A percentile compares a stretch with the other conserved stretches of the same genome.
Conservation (phyloP, 2,113 vertebrate species). For the Bos taurus region ARS-UCD2.0 NC_037343.1:4125001-4125500, state of each 20-base stretch:
- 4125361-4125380: neutral
- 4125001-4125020: constrained; percentile 57
- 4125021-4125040: constrained; percentile 46
- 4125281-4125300: constrained; percentile 8
- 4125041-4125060: constrained; percentile 68
- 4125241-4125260: neutral
- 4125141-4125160: neutral
- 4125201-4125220: neutral
- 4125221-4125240: neutral
- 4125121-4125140: neutral
- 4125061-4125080: constrained; percentile 40
- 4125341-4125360: neutral
- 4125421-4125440: neutral
- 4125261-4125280: constrained; percentile 9
- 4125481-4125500: neutral
- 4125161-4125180: constrained; percentile 7
- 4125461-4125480: neutral
- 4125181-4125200: neutral
- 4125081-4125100: constrained; percentile 55
- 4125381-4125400: neutral
- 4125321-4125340: neutral
- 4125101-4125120: constrained; percentile 46
- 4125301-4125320: constrained; percentile 17
- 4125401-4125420: neutral
- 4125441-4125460: neutral